phyloP scores from a whole-genome alignment of 2,888 invertebrate genomes.

The Sarcophaga variegata region DNA sequence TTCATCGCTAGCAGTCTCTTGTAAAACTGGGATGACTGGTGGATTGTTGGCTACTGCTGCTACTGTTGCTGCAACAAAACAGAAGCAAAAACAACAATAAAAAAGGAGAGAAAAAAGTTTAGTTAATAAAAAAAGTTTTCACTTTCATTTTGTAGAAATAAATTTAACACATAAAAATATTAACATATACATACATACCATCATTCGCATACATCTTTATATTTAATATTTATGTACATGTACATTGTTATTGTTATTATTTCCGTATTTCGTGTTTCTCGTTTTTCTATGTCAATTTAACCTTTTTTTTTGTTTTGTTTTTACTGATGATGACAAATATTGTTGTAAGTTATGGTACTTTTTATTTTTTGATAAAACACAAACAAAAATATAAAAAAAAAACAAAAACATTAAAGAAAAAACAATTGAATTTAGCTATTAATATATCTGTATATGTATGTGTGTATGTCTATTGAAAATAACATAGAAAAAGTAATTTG shows the following conservation, averaged over 20 bases:
- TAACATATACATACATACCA: too few relatives aligned
- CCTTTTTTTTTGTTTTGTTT: slow-evolving; percentile 1
- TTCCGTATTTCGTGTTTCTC: too few relatives aligned
- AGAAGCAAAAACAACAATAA: background rate
- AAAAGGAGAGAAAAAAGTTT: background rate
- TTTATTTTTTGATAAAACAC: background rate
- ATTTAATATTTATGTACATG: too few relatives aligned
- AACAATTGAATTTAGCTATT: background rate
- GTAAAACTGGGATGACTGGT: too few relatives aligned
- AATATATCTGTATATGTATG: slow-evolving; percentile 26
- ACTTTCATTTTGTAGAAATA: slow-evolving; percentile 50
- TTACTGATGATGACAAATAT: slow-evolving; percentile 33
- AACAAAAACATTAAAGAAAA: too few relatives aligned
- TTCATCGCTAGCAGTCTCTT: too few relatives aligned
- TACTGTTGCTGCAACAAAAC: too few relatives aligned
- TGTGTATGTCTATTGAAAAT: background rate
- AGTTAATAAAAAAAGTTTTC: slow-evolving; percentile 34
- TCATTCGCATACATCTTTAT: too few relatives aligned
- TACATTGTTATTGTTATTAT: too few relatives aligned
- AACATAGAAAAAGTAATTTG: slow-evolving; percentile 34
- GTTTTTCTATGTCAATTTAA: too few relatives aligned
- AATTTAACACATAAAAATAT: background rate
- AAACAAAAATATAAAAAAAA: too few relatives aligned
- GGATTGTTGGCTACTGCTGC: too few relatives aligned
- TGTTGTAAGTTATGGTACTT: slow-evolving; percentile 20